A percentile compares a stretch with the other conserved stretches of the same genome.
Conservation (phyloP, 35 echinoderm and acorn worm species). For the Apostichopus japonicus region DNA sequence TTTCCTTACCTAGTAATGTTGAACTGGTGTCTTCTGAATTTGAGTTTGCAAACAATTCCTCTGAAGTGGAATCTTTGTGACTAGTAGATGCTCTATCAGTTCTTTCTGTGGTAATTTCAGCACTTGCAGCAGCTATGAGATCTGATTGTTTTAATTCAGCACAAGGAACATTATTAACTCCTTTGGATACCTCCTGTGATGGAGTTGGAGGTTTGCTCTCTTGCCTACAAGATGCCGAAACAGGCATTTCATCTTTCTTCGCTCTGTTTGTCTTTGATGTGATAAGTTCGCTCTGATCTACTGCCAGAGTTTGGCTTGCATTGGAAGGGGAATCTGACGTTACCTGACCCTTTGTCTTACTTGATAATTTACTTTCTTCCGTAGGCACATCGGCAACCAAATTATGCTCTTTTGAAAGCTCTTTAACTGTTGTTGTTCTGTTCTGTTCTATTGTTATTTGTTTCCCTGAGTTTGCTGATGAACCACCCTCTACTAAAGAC, state of each 20-base stretch:
- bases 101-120: background rate
- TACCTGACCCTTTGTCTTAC: background rate
- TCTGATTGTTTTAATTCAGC: background rate
- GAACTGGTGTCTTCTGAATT: background rate
- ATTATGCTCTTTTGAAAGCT: background rate
- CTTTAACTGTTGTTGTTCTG: background rate
- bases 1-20: background rate
- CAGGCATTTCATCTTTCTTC: background rate
- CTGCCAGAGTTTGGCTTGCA: background rate
- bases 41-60: background rate
- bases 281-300: background rate
- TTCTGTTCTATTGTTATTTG: background rate
- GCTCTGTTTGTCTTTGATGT: background rate
- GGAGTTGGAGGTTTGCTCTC: too few species aligned
- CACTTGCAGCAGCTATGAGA: background rate
- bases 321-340: background rate
- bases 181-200: background rate
- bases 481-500: background rate
- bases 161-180: background rate
- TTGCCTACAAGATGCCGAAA: too few species aligned
- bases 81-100: background rate
- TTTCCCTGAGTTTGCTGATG: conserved; percentile 23
- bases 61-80: background rate
- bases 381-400: conserved; percentile 32
- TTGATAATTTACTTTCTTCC: background rate